Evolutionary conservation across 1,140 invertebrate genomes (phyloP).

Genomic region (Leptopilina boulardi): DNA sequence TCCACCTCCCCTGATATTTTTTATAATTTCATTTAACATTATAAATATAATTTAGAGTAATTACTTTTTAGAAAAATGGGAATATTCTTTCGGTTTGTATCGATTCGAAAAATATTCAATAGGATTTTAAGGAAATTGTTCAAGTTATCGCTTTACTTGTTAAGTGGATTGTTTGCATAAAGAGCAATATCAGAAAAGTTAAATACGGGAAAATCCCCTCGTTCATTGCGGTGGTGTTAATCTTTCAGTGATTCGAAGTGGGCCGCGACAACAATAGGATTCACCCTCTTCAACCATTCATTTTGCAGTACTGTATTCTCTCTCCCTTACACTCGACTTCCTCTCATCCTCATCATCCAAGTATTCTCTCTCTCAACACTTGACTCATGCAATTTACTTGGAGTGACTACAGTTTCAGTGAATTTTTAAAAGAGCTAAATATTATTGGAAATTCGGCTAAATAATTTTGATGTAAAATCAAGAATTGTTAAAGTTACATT

Average conservation of each 20-base stretch:
- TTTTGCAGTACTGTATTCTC: not conserved
- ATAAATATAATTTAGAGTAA: too few species aligned
- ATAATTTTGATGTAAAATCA: too few species aligned
- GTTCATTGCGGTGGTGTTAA: not conserved
- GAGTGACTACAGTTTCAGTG: not conserved
- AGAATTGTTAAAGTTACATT: too few species aligned
- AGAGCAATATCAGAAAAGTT: not conserved
- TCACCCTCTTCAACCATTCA: not conserved
- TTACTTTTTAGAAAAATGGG: too few species aligned
- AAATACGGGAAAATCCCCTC: slow-evolving; percentile 10
- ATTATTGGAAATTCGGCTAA: too few species aligned
- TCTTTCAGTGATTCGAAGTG: slow-evolving; percentile 5
- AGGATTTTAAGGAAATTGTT: not conserved
- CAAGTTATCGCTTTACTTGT: not conserved
- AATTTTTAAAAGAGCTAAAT: too few species aligned
- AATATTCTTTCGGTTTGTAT: too few species aligned
- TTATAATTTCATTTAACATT: not conserved
- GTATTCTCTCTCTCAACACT: slow-evolving; percentile 1
- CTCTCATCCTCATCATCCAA: slow-evolving; percentile 30
- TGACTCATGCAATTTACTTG: not conserved
- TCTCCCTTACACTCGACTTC: slow-evolving; percentile 7
- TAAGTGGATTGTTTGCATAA: not conserved
- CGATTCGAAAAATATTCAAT: too few species aligned
- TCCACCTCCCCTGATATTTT: not conserved
- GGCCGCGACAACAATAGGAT: not conserved